Evolutionary conservation across 2,113 vertebrate genomes (phyloP).

Genomic region (Poeciliopsis prolifica): DNA sequence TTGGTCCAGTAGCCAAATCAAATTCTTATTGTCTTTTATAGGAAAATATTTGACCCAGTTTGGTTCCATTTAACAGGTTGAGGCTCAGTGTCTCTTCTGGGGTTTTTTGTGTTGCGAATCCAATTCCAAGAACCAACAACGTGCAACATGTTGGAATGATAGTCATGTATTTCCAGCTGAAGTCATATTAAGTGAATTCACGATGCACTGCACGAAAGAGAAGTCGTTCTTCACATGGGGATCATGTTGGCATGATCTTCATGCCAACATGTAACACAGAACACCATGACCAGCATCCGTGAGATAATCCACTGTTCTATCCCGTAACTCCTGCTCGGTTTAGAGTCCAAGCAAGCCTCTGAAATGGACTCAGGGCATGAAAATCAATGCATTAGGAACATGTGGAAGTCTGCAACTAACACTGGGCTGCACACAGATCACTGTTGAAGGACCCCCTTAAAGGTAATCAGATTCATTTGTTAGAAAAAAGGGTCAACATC

Average conservation of each 20-base stretch:
- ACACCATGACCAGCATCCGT: conserved; percentile 4
- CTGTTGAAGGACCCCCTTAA: conserved; percentile 15
- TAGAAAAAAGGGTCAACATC: conserved; percentile 55
- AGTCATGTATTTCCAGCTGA: background rate
- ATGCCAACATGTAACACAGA: conserved; percentile 12
- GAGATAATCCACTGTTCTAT: conserved; percentile 26
- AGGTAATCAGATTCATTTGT: conserved; percentile 59
- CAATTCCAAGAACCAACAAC: background rate
- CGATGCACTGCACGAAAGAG: conserved; percentile 4
- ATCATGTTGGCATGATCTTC: too few relatives aligned
- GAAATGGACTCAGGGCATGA: conserved; percentile 42
- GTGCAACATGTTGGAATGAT: background rate
- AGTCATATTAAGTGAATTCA: conserved; percentile 11
- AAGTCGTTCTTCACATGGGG: conserved; percentile 17
- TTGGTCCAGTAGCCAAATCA: background rate
- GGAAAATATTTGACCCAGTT: background rate
- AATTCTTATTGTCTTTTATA: background rate
- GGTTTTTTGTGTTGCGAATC: background rate
- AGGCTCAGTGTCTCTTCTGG: background rate
- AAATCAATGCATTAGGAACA: conserved; percentile 66
- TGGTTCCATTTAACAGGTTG: background rate
- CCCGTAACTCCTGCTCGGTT: conserved; percentile 25
- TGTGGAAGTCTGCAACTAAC: conserved; percentile 33
- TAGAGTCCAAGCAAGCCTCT: conserved; percentile 34
- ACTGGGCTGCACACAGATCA: conserved; percentile 14